These are phyloP conservation scores for Paracentrotus lividus DNA, from an alignment of 53 echinoderm and acorn worm species.

Conservation along the genomic window DNA sequence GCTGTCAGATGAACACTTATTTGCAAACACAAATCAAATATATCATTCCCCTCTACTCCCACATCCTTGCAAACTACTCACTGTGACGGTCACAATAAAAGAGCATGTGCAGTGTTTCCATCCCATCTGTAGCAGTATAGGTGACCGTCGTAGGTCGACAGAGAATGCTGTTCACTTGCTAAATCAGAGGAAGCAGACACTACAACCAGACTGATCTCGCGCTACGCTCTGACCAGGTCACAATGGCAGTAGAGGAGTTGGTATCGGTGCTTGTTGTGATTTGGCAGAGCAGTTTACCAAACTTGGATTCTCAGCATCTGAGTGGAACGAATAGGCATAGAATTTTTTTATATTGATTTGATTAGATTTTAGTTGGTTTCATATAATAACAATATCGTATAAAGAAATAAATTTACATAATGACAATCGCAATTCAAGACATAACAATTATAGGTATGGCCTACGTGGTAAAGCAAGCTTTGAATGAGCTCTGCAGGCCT, in stretches of 20 bases:
- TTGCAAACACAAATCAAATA: no score
- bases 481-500: no score
- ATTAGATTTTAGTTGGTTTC: no score
- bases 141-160: slow-evolving; percentile 58
- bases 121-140: slow-evolving; percentile 73
- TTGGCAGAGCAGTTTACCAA: slow-evolving; percentile 25
- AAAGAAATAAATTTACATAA: no score
- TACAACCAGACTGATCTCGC: slow-evolving; percentile 60
- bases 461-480: no score
- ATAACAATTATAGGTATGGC: no score
- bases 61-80: slow-evolving; percentile 51
- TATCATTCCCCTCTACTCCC: background rate
- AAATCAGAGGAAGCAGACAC: background rate
- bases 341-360: background rate
- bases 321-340: background rate
- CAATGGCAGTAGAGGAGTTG: background rate
- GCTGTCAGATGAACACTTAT: no score
- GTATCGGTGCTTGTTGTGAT: background rate
- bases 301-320: slow-evolving; percentile 65
- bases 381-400: no score
- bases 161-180: slow-evolving; percentile 16
- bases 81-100: slow-evolving; percentile 75
- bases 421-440: no score
- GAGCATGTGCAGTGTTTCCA: slow-evolving; percentile 72
- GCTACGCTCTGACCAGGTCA: slow-evolving; percentile 49